Percentiles rank a stretch among this genome's conserved stretches.
phyloP scores from a whole-genome alignment of 2,888 invertebrate species.

The Chalcis sispes region DNA sequence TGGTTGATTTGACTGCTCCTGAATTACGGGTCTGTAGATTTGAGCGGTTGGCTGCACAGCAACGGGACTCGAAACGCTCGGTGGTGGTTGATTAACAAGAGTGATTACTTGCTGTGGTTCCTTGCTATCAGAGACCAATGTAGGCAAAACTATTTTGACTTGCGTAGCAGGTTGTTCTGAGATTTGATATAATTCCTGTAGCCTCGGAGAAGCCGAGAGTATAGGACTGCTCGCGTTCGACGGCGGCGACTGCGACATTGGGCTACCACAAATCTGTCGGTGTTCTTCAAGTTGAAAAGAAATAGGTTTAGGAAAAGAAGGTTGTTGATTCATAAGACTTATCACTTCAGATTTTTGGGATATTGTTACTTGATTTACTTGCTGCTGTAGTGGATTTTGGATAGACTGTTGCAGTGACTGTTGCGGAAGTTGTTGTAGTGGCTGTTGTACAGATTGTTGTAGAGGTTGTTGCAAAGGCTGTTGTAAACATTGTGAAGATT shows the following conservation, averaged over 20 bases:
- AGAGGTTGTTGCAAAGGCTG: too few species aligned
- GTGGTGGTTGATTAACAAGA: conserved; percentile 67
- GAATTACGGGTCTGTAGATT: conserved; percentile 21
- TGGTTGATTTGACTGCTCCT: conserved; percentile 39
- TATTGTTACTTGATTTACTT: too few species aligned
- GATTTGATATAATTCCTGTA: conserved; percentile 9
- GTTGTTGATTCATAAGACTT: conserved; percentile 70
- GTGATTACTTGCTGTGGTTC: conserved; percentile 69
- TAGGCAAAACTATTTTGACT: conserved; percentile 22
- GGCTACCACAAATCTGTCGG: background rate
- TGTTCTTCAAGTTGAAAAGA: conserved; percentile 65
- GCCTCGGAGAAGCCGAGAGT: conserved; percentile 44
- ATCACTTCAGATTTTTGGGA: conserved; percentile 61
- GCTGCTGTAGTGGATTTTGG: too few species aligned
- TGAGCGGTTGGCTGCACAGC: conserved; percentile 65
- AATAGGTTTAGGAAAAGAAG: conserved; percentile 66
- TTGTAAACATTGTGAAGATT: too few species aligned
- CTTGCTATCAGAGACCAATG: conserved; percentile 56
- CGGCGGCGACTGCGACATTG: conserved; percentile 43
- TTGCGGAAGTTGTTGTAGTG: too few species aligned
- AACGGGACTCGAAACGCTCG: conserved; percentile 69
- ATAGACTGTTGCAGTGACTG: too few species aligned
- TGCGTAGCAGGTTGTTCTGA: conserved; percentile 32
- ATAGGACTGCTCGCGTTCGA: conserved; percentile 6
- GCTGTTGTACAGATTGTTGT: too few species aligned